Percentiles rank a stretch among this genome's conserved stretches.
phyloP scores from a whole-genome alignment of 2,113 vertebrate genomes.

The Ivindomyrus marchei region DNA sequence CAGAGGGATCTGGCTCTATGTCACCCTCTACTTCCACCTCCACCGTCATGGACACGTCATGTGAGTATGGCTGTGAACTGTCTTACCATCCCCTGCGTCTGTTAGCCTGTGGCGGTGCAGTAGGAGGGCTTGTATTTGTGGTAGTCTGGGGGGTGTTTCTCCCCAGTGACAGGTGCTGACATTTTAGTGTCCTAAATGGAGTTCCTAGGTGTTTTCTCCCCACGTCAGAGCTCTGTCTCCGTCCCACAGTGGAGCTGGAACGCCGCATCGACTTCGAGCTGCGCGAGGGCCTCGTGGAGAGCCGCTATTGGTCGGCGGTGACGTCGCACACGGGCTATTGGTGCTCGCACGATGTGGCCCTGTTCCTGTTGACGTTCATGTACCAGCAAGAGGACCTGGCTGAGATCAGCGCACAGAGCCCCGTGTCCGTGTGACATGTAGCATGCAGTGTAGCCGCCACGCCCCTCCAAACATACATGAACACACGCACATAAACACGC shows the following conservation, averaged over 20 bases:
- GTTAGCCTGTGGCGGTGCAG: not conserved
- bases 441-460: conserved; percentile 17
- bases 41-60: conserved; percentile 66
- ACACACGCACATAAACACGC: conserved; percentile 8
- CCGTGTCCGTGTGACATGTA: conserved; percentile 51
- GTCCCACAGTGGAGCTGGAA: conserved; percentile 81
- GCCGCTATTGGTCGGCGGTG: conserved; percentile 94
- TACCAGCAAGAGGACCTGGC: conserved; percentile 67
- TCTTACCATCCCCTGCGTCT: not conserved
- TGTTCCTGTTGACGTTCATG: conserved; percentile 94
- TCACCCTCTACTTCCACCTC: conserved; percentile 63
- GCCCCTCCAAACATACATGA: conserved; percentile 11
- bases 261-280: conserved; percentile 93
- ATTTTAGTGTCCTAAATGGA: not conserved
- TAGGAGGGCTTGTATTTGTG: not conserved
- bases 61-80: conserved; percentile 53
- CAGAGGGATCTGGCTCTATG: conserved; percentile 56
- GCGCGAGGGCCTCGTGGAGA: conserved; percentile 91
- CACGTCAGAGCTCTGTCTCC: conserved; percentile 7
- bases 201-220: not conserved
- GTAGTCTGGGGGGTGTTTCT: not conserved
- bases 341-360: conserved; percentile 90
- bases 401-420: conserved; percentile 36
- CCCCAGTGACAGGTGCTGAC: not conserved
- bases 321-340: conserved; percentile 96